Base-by-base conservation (phyloP, 2,888 invertebrate genomes). In the Notodonta dromedarius region DNA sequence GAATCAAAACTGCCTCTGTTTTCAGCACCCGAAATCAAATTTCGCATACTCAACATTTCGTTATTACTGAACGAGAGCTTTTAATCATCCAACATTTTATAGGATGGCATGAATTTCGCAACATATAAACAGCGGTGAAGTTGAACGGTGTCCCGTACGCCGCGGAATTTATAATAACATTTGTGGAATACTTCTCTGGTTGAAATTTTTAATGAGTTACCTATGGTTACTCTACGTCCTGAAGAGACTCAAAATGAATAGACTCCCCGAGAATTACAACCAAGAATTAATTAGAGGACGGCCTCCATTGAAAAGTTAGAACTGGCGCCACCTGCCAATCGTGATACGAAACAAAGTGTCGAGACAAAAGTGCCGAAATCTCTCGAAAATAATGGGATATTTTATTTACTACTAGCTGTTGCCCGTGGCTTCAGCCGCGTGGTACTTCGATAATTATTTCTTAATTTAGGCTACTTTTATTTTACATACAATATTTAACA, bases 241-340 rank as follows among this genome's bases (percentile, higher is more conserved):
- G 68, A 61, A 66, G 68, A 71, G 73, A 79, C 73, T 80, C 73
- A 70, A 76, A 83, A 79, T 73, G 75, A 83, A 82, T 77, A 71
- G 71, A 78, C 68, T 73, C 71, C 65, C 67, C 50, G 71, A 70
- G 75, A 84, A 82, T 83, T 79, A 83, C 71, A 80, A 79, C 68
- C 78, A 82, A 83, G 80, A 87, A 87, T 87, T 86, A 87, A 88
- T 87, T 86, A 87, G 77, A 78, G 74, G 78, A 77, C 70, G 75
- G 76, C 74, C 72, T 71, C 73, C 77, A 80, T 84, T 81, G 79
- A 79, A 84, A 88, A 87, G 76, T 88, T 88, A 76, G 69, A 79
- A 81, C 77, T 80, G 85, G 84, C 80, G 74, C 80, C 86, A 88
- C 83, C 86, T 87, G 86, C 79, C 77, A 77, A 76, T 79, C 75